phyloP scores from a whole-genome alignment of 1,140 invertebrate genomes.

The Arctopsyche grandis region DNA sequence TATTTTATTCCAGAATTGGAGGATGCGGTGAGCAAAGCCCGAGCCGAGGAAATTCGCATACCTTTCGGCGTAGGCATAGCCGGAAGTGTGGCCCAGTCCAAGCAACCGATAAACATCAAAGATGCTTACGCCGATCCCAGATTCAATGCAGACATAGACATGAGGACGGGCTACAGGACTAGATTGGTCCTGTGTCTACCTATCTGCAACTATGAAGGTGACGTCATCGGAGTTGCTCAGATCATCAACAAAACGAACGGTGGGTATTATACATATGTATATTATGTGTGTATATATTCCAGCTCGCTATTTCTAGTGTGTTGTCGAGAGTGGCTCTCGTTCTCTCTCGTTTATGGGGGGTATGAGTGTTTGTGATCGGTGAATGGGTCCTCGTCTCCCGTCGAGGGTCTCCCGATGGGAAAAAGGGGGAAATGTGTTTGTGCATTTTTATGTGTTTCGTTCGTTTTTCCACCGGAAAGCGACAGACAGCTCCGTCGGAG shows the following conservation, averaged over 20 bases:
- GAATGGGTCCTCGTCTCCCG: not conserved
- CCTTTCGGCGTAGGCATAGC: conserved; percentile 92
- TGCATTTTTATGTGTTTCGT: not conserved
- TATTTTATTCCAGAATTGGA: conserved; percentile 70
- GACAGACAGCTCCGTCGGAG: not conserved
- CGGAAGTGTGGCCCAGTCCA: conserved; percentile 87
- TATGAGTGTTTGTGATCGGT: conserved; percentile 23
- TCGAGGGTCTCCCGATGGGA: not conserved
- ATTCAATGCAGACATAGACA: conserved; percentile 93
- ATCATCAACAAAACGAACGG: conserved; percentile 96
- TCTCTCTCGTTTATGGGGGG: not conserved
- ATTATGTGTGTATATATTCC: not conserved
- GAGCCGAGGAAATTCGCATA: conserved; percentile 84
- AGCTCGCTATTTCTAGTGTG: not conserved
- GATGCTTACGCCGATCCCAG: conserved; percentile 85
- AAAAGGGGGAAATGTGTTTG: not conserved
- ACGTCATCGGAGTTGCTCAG: conserved; percentile 96
- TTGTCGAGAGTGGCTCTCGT: not conserved
- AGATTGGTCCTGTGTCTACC: conserved; percentile 92
- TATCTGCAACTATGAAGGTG: conserved; percentile 94
- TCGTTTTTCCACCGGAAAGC: not conserved
- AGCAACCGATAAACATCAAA: conserved; percentile 89
- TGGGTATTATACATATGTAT: conserved; percentile 32
- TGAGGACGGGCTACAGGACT: conserved; percentile 92
- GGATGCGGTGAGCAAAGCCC: conserved; percentile 76